Evolutionary conservation across 2,888 invertebrate genomes (phyloP).

Genomic region (Cryptocephalus moraei): DNA sequence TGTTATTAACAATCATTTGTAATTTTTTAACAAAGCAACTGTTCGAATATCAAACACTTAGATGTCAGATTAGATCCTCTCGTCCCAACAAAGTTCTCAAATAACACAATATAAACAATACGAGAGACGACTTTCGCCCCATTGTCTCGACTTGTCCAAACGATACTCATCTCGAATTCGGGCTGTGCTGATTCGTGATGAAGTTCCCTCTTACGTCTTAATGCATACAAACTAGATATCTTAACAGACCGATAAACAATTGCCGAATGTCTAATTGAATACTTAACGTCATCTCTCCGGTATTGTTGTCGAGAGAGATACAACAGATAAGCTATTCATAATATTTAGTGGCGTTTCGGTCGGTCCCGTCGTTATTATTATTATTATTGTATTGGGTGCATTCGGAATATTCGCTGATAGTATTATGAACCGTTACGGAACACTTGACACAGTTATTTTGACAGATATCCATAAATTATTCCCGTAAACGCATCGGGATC

Average conservation of each 20-base stretch:
- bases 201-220: not conserved
- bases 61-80: too few species aligned
- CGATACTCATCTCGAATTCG: too few species aligned
- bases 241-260: slow-evolving; percentile 9
- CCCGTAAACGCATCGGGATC: too few species aligned
- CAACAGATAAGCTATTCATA: slow-evolving; percentile 10
- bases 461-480: not conserved
- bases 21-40: too few species aligned
- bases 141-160: not conserved
- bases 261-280: slow-evolving; percentile 9
- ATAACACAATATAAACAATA: not conserved
- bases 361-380: not conserved
- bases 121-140: not conserved
- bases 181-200: too few species aligned
- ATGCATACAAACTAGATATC: slow-evolving; percentile 5
- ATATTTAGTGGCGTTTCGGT: slow-evolving; percentile 4
- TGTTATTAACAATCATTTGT: too few species aligned
- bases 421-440: not conserved
- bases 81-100: too few species aligned
- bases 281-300: slow-evolving; percentile 8
- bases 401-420: not conserved
- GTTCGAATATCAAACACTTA: too few species aligned
- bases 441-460: not conserved
- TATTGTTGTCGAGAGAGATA: slow-evolving; percentile 8
- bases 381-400: not conserved